Percentiles rank a stretch among this genome's conserved stretches.
phyloP scores from a whole-genome alignment of 2,888 invertebrate genomes.

The Thysanoteuthis rhombus region DNA sequence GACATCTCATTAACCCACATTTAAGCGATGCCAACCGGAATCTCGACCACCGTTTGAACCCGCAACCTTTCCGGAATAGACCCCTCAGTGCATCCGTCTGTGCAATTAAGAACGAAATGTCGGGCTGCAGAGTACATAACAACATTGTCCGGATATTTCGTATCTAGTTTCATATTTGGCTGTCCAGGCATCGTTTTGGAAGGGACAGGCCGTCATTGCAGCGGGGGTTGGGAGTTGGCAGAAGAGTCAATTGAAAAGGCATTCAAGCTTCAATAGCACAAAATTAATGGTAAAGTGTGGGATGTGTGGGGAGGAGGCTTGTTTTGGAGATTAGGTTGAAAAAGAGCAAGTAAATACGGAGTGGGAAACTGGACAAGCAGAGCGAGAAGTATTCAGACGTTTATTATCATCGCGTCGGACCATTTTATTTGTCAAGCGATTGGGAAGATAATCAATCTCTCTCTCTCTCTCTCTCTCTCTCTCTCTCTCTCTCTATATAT shows the following conservation, averaged over 20 bases:
- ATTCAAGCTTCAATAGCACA: background rate
- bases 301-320: background rate
- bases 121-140: background rate
- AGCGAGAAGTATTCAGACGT: background rate
- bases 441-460: too few relatives aligned
- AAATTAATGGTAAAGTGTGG: background rate
- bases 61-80: background rate
- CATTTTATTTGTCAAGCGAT: too few relatives aligned
- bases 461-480: too few relatives aligned
- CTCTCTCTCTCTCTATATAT: too few relatives aligned
- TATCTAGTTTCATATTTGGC: background rate
- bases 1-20: slow-evolving; percentile 12
- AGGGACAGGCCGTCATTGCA: background rate
- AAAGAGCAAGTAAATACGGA: background rate
- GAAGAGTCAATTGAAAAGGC: background rate
- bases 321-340: background rate
- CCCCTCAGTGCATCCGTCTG: background rate
- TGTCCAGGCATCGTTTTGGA: background rate
- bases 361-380: background rate
- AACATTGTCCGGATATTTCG: background rate
- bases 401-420: too few relatives aligned
- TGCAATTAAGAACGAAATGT: background rate
- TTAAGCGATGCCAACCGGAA: background rate
- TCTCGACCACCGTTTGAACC: background rate
- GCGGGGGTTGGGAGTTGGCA: background rate